A percentile compares a stretch with the other conserved stretches of the same genome.
phyloP scores from a whole-genome alignment of 2,888 invertebrate species.

The Ptychoptera contaminata region DNA sequence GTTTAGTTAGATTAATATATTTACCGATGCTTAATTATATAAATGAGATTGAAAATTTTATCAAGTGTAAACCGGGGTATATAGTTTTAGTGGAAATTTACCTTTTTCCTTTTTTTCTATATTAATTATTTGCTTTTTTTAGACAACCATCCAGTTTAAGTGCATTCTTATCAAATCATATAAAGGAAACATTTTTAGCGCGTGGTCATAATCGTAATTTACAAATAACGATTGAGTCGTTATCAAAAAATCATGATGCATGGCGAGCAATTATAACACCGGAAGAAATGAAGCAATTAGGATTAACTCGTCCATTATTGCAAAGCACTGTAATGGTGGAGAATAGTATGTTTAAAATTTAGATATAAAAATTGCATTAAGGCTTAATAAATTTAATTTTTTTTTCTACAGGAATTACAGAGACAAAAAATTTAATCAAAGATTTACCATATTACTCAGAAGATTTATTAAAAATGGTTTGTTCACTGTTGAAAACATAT shows the following conservation, averaged over 20 bases:
- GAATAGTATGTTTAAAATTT: slow-evolving; percentile 34
- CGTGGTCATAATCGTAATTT: slow-evolving; percentile 45
- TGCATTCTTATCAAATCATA: slow-evolving; percentile 72
- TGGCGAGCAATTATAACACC: slow-evolving; percentile 62
- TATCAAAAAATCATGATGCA: slow-evolving; percentile 59
- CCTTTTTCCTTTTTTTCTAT: slow-evolving; percentile 6
- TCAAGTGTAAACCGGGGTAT: slow-evolving; percentile 41
- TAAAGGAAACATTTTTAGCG: slow-evolving; percentile 72
- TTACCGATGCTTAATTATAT: slow-evolving; percentile 70
- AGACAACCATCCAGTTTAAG: slow-evolving; percentile 60
- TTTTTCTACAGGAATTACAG: slow-evolving; percentile 22
- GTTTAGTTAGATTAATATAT: slow-evolving; percentile 62
- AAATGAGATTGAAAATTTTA: slow-evolving; percentile 61
- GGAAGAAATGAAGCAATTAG: slow-evolving; percentile 46
- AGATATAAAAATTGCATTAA: not conserved
- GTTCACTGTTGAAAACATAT: slow-evolving; percentile 54
- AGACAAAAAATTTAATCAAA: slow-evolving; percentile 50
- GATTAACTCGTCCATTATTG: slow-evolving; percentile 44
- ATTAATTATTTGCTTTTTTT: slow-evolving; percentile 10
- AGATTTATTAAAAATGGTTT: slow-evolving; percentile 55
- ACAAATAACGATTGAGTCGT: slow-evolving; percentile 42
- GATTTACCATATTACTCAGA: slow-evolving; percentile 59
- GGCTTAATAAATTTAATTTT: not conserved
- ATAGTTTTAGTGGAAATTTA: slow-evolving; percentile 17
- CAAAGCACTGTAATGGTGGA: slow-evolving; percentile 61